Conservation (phyloP, 2,797 vertebrate species). For the Phrynocephalus vlangalii region DNA sequence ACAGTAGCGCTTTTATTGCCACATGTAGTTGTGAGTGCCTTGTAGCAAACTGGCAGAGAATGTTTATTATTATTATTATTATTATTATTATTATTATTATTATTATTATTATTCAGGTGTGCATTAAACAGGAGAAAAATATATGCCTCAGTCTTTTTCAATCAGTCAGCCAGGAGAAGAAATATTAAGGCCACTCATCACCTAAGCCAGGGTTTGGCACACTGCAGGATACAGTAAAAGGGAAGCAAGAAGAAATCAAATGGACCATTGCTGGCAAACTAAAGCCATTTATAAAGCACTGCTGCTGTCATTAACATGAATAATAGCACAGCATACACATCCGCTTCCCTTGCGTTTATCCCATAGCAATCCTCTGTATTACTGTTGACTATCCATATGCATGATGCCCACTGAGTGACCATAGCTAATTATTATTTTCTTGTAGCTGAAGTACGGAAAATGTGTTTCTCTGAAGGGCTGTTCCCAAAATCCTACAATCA, state of each 20-base stretch:
- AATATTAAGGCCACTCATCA: conserved; percentile 14
- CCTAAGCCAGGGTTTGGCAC: conserved; percentile 9
- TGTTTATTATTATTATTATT: not conserved
- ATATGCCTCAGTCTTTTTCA: not conserved
- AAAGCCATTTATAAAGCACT: conserved; percentile 66
- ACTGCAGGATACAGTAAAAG: not conserved
- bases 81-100: no score
- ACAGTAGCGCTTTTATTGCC: conserved; percentile 18
- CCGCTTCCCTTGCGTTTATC: conserved; percentile 54
- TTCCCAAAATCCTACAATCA: no score
- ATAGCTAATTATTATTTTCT: no score
- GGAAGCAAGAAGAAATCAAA: conserved; percentile 62
- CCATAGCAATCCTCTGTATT: conserved; percentile 15
- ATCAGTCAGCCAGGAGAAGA: not conserved
- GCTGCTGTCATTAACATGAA: conserved; percentile 59
- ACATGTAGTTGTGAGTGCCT: not conserved
- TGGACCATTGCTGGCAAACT: conserved; percentile 57
- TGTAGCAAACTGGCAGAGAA: not conserved
- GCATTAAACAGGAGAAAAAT: not conserved
- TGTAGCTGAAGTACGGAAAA: no score
- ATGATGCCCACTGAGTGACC: not conserved
- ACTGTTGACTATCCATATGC: not conserved
- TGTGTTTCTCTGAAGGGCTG: no score
- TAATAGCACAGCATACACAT: conserved; percentile 60
- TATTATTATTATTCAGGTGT: not conserved